Base-by-base conservation (phyloP, 1,140 invertebrate genomes). In the Drosophila kikkawai region DNA sequence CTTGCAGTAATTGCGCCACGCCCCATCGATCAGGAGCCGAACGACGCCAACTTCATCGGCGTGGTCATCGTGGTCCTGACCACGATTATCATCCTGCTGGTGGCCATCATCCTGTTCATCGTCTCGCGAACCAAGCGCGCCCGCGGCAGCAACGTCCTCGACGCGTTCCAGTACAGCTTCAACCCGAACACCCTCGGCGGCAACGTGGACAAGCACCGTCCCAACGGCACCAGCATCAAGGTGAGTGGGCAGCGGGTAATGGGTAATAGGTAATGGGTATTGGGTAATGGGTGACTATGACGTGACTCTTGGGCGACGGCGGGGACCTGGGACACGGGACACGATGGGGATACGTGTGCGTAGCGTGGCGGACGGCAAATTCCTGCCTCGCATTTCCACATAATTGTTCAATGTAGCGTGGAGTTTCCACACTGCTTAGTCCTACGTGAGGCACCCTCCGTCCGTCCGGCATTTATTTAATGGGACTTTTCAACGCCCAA, bases 1-100 rank as follows among this genome's bases (percentile, higher is more conserved):
- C 36, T 75, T 88, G 44, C 76, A 93, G 92, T 93, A 84, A 92
- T 93, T 82, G 91, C 92, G 47, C 91, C 92, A 77, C 91, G 91
- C 59, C 92, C 92, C 82, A 93, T 93, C 75, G 93, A 93, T 82
- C 91, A 94, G 44, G 95, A 95, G 82, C 93, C 94, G 59, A 90
- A 79, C 70, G 95, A 94, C 68, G 94, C 95, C 88, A 93, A 94
- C 83, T 94, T 95, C 85, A 96, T 97, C 83, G 96, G 96, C 29
- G 94, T 97, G 79, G 95, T 97, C 65, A 96, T 97, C 82, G 96
- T 96, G 34, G 95, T 96, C 41, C 93, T 97, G 78, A 95, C 95
- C 17, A 95, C 96, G n/a, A 95, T 97, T 70, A 96, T 97, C 77
- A 93, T 97, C 9, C 93, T 96, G 63, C 93, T 96, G 26, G 92